phyloP scores from a whole-genome alignment of 2,113 vertebrate species.

The Larimichthys polyactis region DNA sequence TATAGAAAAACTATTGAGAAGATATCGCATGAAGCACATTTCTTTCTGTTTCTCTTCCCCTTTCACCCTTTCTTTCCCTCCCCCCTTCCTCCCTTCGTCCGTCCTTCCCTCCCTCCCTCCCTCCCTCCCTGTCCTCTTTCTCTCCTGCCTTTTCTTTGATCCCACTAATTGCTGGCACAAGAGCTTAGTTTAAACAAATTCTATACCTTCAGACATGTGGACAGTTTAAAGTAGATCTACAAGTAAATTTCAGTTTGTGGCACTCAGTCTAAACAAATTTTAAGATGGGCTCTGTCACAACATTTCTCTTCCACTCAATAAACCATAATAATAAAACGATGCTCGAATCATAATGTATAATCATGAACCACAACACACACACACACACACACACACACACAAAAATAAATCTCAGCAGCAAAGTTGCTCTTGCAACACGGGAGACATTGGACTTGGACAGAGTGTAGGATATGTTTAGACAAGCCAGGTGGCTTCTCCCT shows the following conservation, averaged over 20 bases:
- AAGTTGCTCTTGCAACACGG: slow-evolving; percentile 55
- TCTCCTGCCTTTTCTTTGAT: slow-evolving; percentile 63
- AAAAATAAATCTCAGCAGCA: not conserved
- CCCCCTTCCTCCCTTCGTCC: not conserved
- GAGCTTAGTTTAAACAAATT: slow-evolving; percentile 59
- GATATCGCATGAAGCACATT: slow-evolving; percentile 27
- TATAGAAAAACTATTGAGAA: slow-evolving; percentile 23
- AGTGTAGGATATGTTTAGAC: slow-evolving; percentile 71
- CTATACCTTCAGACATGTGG: slow-evolving; percentile 54
- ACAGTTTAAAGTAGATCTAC: slow-evolving; percentile 27
- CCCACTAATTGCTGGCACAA: slow-evolving; percentile 60
- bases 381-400: too few relatives aligned
- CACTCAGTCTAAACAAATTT: slow-evolving; percentile 44
- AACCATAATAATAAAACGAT: slow-evolving; percentile 36
- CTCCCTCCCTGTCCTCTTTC: not conserved
- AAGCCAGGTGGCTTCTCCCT: slow-evolving; percentile 65
- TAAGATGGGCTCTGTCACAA: not conserved
- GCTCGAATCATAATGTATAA: not conserved
- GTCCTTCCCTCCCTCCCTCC: slow-evolving; percentile 21
- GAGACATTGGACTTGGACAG: slow-evolving; percentile 70
- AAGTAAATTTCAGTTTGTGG: slow-evolving; percentile 35
- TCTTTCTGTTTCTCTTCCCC: slow-evolving; percentile 18
- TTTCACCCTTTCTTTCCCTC: not conserved
- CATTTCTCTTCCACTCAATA: slow-evolving; percentile 27
- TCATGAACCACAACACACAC: too few relatives aligned